Conservation (phyloP, 2,888 invertebrate species). For the Heliconius sara region DNA sequence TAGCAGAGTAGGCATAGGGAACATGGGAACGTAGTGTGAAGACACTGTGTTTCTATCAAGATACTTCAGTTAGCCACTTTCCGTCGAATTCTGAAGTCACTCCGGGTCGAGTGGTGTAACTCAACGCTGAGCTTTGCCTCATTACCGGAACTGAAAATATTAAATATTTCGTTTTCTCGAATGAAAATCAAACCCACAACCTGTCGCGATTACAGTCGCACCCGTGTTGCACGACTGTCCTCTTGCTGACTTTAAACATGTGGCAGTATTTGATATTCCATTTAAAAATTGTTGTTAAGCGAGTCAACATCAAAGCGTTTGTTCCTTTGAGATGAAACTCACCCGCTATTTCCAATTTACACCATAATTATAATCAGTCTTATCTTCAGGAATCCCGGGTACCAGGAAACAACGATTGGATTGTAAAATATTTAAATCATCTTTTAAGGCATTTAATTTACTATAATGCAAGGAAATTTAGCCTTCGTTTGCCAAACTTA, state of each 20-base stretch:
- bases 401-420: constrained; percentile 32
- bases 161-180: too few relatives aligned
- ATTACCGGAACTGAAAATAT: too few relatives aligned
- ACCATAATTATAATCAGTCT: constrained; percentile 56
- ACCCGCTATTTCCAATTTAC: constrained; percentile 64
- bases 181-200: too few relatives aligned
- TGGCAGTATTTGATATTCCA: constrained; percentile 41
- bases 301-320: constrained; percentile 57
- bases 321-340: constrained; percentile 55
- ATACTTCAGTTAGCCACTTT: too few relatives aligned
- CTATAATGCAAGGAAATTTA: neutral
- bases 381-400: constrained; percentile 27
- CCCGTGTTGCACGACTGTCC: too few relatives aligned
- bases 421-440: constrained; percentile 47
- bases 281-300: constrained; percentile 50
- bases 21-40: too few relatives aligned
- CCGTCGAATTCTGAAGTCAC: too few relatives aligned
- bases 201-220: too few relatives aligned
- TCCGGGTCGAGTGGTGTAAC: too few relatives aligned
- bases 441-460: constrained; percentile 10
- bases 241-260: constrained; percentile 1
- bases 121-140: too few relatives aligned
- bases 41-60: too few relatives aligned
- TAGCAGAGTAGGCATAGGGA: too few relatives aligned
- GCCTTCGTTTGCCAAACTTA: neutral